phyloP scores from a whole-genome alignment of 1,140 invertebrate genomes.

The Rhyzopertha dominica region DNA sequence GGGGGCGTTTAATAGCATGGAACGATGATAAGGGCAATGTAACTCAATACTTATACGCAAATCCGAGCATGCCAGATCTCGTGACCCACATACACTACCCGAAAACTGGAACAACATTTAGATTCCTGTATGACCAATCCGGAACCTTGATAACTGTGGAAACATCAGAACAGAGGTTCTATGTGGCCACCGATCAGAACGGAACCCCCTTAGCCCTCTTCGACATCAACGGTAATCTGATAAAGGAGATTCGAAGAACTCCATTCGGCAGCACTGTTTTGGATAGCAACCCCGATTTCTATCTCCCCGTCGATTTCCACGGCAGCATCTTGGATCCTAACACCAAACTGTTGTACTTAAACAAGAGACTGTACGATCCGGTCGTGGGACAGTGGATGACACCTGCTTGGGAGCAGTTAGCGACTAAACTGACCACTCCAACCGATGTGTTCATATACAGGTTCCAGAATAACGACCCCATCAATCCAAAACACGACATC shows the following conservation, averaged over 20 bases:
- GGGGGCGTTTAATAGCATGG: conserved; percentile 76
- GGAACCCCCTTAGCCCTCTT: conserved; percentile 87
- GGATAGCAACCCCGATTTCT: conserved; percentile 88
- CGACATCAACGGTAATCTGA: conserved; percentile 80
- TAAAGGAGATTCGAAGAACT: conserved; percentile 86
- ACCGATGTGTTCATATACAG: conserved; percentile 88
- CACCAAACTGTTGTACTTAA: conserved; percentile 78
- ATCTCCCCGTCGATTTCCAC: conserved; percentile 88
- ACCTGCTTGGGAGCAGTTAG: conserved; percentile 82
- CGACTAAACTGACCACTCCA: conserved; percentile 72
- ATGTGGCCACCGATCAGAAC: conserved; percentile 89
- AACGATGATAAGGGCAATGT: conserved; percentile 86
- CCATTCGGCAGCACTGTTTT: conserved; percentile 84
- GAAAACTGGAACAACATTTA: conserved; percentile 70
- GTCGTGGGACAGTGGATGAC: conserved; percentile 92
- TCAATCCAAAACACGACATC: conserved; percentile 71
- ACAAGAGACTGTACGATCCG: conserved; percentile 85
- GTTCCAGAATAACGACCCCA: conserved; percentile 87
- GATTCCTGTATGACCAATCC: conserved; percentile 83
- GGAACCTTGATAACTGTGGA: conserved; percentile 78
- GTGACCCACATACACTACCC: conserved; percentile 91
- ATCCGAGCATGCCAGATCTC: conserved; percentile 72
- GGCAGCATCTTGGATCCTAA: conserved; percentile 81
- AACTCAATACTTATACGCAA: conserved; percentile 92
- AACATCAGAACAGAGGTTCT: conserved; percentile 76